A percentile compares a stretch with the other conserved stretches of the same genome.
phyloP scores from a whole-genome alignment of 2,888 invertebrate genomes.

The Euplexia lucipara region DNA sequence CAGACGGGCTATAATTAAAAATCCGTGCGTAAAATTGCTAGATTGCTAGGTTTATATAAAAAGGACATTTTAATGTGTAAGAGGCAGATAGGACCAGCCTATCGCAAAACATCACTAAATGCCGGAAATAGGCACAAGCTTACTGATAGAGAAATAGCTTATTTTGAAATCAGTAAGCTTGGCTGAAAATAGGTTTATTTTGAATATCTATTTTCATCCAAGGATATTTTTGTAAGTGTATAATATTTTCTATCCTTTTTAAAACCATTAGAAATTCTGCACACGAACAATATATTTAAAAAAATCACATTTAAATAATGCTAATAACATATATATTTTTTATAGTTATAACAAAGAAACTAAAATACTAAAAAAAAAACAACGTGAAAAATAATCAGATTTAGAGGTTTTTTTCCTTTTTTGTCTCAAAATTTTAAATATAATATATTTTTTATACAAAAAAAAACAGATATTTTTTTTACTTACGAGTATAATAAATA shows the following conservation, averaged over 20 bases:
- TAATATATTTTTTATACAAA: slow-evolving; percentile 10
- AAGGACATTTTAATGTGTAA: slow-evolving; percentile 4
- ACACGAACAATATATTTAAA: slow-evolving; percentile 25
- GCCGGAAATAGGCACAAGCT: slow-evolving; percentile 15
- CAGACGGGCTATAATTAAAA: slow-evolving; percentile 31
- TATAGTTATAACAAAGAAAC: slow-evolving; percentile 56
- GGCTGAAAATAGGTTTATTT: too few species aligned
- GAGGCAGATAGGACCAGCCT: slow-evolving; percentile 35
- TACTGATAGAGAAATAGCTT: too few species aligned
- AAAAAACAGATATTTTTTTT: slow-evolving; percentile 27
- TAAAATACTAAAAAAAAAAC: slow-evolving; percentile 62
- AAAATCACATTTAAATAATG: slow-evolving; percentile 45
- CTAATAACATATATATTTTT: slow-evolving; percentile 51
- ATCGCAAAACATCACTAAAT: slow-evolving; percentile 9
- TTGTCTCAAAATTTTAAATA: slow-evolving; percentile 21
- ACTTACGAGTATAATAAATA: slow-evolving; percentile 46
- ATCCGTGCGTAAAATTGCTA: slow-evolving; percentile 33
- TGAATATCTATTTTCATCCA: slow-evolving; percentile 12
- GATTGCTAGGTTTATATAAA: slow-evolving; percentile 17
- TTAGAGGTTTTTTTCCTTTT: slow-evolving; percentile 28
- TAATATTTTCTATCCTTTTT: not conserved
- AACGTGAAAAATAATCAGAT: slow-evolving; percentile 62
- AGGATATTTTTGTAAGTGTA: not conserved
- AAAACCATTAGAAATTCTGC: slow-evolving; percentile 23
- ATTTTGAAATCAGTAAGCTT: too few species aligned